Percentiles rank a stretch among this genome's conserved stretches.
Evolutionary conservation across 2,113 vertebrate genomes (phyloP).

Genomic region (Notechis scutatus): DNA sequence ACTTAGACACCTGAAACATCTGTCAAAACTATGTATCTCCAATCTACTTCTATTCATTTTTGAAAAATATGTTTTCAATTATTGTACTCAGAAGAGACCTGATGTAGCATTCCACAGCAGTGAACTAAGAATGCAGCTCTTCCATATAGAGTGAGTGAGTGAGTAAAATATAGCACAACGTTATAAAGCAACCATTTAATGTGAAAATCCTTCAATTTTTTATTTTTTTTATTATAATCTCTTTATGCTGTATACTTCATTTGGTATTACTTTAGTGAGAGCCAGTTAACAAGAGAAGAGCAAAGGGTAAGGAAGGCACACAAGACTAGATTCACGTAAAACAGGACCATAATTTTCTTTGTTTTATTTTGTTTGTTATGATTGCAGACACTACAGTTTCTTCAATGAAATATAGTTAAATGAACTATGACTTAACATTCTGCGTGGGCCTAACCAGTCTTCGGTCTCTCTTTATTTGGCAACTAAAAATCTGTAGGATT

Average conservation of each 20-base stretch:
- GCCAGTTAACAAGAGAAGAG: background rate
- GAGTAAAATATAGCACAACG: background rate
- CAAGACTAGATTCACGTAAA: background rate
- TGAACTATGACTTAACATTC: background rate
- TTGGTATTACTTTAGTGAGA: background rate
- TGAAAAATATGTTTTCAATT: background rate
- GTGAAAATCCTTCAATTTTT: background rate
- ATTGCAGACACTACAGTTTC: background rate
- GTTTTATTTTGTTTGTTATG: background rate
- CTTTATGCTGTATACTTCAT: background rate
- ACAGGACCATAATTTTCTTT: background rate
- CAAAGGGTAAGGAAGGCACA: background rate
- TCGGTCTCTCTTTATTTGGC: background rate
- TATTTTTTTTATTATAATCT: background rate
- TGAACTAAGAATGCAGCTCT: background rate
- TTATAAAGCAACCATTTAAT: background rate
- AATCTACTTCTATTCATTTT: background rate
- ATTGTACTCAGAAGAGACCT: background rate
- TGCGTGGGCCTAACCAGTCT: background rate
- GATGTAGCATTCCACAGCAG: background rate
- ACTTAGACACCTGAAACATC: background rate
- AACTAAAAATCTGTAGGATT: background rate
- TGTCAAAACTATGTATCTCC: background rate
- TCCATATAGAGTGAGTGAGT: background rate
- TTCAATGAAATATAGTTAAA: background rate